Evolutionary conservation across 2,888 invertebrate species (phyloP), one percentile per base, ranked within the genome.

Genomic region (Mesoligia furuncula): DNA sequence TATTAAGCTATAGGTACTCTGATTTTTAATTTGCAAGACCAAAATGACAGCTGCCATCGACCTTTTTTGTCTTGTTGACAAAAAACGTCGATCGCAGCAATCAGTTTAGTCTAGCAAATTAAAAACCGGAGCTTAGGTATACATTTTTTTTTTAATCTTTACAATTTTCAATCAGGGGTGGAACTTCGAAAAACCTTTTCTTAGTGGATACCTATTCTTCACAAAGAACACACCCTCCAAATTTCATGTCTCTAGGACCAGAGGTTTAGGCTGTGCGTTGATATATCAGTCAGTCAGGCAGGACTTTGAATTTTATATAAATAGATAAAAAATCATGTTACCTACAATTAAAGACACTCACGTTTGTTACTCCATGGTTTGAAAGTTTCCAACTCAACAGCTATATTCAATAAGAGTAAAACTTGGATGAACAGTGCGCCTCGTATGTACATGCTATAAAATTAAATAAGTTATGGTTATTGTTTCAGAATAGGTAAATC

Each of bases 291-390:
- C 0, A 36, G 36, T 36, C 36, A 36, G 36, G 6, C 36, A 36
- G 36, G 6, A 36, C 36, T 7, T 36, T 36, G 36, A 36, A 36
- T 36, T 36, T 36, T 36, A 36, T 36, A n/a, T n/a, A n/a, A n/a
- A 7, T 36, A 36, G 36, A 42, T 17, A 31, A 6, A 61, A 48
- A 31, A n/a, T n/a, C 9, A 77, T n/a, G 2, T 31, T 7, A n/a
- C n/a, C n/a, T n/a, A 42, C 2, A 36, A 57, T 36, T 15, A 75
- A 78, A 77, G 8, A 54, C 83, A 93, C 96, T 95, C 88, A 96
- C 96, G 96, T 89, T 81, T 93, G 42, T 91, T 88, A 77, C 88
- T 88, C 95, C 95, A 95, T 67, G 90, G 83, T 75, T 85, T 90
- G 39, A 88, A 81, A 83, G 91, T 90, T 70, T 95, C 90, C 69